Percentiles rank a stretch among this genome's conserved stretches.
phyloP scores from a whole-genome alignment of 1,140 invertebrate species.

The Campoletis sonorensis region DNA sequence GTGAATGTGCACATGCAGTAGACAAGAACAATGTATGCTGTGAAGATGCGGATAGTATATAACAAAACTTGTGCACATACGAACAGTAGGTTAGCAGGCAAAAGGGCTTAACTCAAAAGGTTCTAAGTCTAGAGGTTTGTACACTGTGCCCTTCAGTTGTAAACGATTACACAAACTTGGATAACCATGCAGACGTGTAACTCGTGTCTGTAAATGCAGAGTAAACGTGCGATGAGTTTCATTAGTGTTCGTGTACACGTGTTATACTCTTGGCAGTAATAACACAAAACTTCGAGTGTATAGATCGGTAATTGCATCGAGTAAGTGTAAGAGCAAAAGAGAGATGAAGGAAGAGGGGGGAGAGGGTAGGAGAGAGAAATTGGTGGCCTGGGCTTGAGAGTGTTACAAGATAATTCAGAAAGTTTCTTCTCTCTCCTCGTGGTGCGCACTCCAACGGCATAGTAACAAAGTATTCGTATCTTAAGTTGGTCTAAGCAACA shows the following conservation, averaged over 20 bases:
- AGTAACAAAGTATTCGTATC: not conserved
- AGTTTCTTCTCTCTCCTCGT: constrained; percentile 56
- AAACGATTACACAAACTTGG: not conserved
- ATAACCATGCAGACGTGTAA: constrained; percentile 41
- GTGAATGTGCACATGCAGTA: not conserved
- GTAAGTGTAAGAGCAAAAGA: constrained; percentile 12
- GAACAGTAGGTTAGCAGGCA: not conserved
- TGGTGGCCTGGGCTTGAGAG: constrained; percentile 44
- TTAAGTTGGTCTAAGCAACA: not conserved
- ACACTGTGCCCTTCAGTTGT: not conserved
- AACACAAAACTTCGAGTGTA: constrained; percentile 53
- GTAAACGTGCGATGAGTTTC: constrained; percentile 36
- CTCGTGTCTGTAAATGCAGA: constrained; percentile 18
- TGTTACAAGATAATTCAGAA: constrained; percentile 72
- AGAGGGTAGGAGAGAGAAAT: not conserved
- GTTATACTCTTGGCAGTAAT: constrained; percentile 37
- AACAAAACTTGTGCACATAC: not conserved
- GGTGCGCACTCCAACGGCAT: not conserved
- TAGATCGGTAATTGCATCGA: constrained; percentile 62
- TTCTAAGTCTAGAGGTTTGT: not conserved
- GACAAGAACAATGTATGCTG: not conserved
- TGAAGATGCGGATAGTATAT: not conserved
- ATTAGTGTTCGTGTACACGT: constrained; percentile 19
- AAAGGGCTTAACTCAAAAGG: not conserved
- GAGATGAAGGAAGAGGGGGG: constrained; percentile 35